Conservation (phyloP, 1,140 invertebrate genomes). For the Grapholita molesta region DNA sequence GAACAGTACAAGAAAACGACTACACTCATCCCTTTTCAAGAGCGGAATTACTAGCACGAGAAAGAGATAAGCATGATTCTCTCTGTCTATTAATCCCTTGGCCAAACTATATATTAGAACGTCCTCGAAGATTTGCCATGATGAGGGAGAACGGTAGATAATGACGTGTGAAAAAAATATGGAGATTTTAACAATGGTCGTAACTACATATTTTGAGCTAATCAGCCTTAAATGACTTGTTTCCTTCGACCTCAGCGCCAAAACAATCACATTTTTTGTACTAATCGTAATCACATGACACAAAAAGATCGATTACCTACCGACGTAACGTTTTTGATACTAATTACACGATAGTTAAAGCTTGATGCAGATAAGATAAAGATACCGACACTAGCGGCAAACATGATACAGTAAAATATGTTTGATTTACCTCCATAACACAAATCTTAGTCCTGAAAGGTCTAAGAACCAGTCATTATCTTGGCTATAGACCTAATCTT, state of each 20-base stretch:
- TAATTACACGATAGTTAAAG: not conserved
- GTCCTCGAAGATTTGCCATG: too few relatives aligned
- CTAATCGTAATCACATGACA: not conserved
- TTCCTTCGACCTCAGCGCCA: not conserved
- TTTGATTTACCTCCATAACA: slow-evolving; percentile 3
- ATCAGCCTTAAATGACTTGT: not conserved
- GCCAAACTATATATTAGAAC: too few relatives aligned
- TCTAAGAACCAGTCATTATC: not conserved
- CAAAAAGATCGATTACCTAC: not conserved
- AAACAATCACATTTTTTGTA: not conserved
- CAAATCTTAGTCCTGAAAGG: not conserved
- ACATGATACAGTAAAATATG: not conserved
- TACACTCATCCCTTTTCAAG: too few relatives aligned
- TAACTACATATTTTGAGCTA: not conserved
- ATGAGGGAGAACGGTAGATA: not conserved
- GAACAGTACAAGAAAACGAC: too few relatives aligned
- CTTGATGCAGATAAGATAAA: not conserved
- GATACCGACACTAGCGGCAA: not conserved
- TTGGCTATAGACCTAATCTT: not conserved
- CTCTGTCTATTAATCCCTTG: too few relatives aligned
- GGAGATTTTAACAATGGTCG: not conserved
- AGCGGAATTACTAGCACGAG: too few relatives aligned
- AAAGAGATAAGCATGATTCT: too few relatives aligned
- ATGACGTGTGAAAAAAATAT: not conserved
- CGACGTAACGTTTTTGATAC: not conserved